Evolutionary conservation across 2,113 vertebrate genomes (phyloP).

Genomic region (Stegostoma tigrinum): DNA sequence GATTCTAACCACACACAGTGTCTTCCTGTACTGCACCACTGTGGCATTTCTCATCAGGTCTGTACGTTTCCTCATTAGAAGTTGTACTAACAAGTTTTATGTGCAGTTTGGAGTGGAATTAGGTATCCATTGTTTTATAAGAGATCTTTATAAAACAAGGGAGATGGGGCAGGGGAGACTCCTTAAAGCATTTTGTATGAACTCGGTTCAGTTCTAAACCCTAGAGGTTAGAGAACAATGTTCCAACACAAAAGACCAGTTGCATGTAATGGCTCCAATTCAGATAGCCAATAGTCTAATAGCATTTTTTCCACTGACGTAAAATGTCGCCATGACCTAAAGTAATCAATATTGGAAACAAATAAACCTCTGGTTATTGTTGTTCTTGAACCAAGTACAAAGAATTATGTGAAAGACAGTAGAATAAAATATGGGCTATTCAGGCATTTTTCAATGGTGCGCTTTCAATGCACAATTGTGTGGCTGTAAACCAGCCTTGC

Average conservation of each 20-base stretch:
- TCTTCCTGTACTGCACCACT: background rate
- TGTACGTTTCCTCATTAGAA: background rate
- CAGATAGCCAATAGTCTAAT: background rate
- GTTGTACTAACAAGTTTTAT: background rate
- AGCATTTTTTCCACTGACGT: background rate
- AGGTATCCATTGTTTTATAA: background rate
- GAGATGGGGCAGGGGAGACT: background rate
- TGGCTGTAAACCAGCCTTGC: background rate
- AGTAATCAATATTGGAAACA: background rate
- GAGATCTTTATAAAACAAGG: background rate
- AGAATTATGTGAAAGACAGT: background rate
- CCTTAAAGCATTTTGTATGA: background rate
- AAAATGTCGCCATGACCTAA: background rate
- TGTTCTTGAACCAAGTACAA: background rate
- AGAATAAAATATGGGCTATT: slow-evolving; percentile 1
- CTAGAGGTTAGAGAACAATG: background rate
- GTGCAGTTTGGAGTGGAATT: background rate
- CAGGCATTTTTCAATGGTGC: background rate
- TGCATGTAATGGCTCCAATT: background rate
- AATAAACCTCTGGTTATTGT: background rate
- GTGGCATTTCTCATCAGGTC: background rate
- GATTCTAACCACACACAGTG: background rate
- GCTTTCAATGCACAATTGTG: background rate
- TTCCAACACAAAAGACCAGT: background rate
- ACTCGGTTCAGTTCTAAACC: background rate